Conservation (phyloP, 1,140 invertebrate genomes). For the Drosophila auraria region DNA sequence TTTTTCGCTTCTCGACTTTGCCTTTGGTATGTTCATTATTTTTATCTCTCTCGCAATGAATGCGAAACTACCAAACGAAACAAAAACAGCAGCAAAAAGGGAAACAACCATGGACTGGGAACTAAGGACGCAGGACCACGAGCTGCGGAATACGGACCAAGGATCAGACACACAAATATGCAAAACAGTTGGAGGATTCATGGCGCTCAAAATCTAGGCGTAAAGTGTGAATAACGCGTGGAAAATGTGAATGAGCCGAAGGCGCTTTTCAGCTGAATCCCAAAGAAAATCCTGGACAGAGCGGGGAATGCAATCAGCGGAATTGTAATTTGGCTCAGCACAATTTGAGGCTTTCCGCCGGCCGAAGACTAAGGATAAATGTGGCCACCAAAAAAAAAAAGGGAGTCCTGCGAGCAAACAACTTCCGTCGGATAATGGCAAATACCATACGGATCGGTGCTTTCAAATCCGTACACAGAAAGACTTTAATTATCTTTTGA, state of each 20-base stretch:
- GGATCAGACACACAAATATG: slow-evolving; percentile 70
- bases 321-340: slow-evolving; percentile 79
- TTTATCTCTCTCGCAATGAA: slow-evolving; percentile 83
- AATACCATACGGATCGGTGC: slow-evolving; percentile 42
- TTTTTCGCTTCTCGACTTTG: slow-evolving; percentile 67
- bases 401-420: slow-evolving; percentile 62
- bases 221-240: slow-evolving; percentile 82
- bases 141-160: slow-evolving; percentile 18
- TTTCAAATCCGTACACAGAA: slow-evolving; percentile 1
- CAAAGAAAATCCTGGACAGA: slow-evolving; percentile 17
- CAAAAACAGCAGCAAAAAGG: slow-evolving; percentile 64
- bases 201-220: slow-evolving; percentile 79
- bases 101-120: slow-evolving; percentile 26
- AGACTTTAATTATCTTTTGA: not conserved
- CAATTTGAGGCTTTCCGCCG: slow-evolving; percentile 64
- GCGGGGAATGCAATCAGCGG: slow-evolving; percentile 76
- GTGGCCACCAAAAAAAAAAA: slow-evolving; percentile 21
- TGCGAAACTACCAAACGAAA: slow-evolving; percentile 78
- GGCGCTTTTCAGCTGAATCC: slow-evolving; percentile 56
- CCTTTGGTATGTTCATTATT: slow-evolving; percentile 83
- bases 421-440: slow-evolving; percentile 76
- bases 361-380: slow-evolving; percentile 28
- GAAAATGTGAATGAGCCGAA: slow-evolving; percentile 78
- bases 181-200: slow-evolving; percentile 81
- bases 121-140: slow-evolving; percentile 5